phyloP scores from a whole-genome alignment of 2,888 invertebrate species.

The Perizoma affinitatum region DNA sequence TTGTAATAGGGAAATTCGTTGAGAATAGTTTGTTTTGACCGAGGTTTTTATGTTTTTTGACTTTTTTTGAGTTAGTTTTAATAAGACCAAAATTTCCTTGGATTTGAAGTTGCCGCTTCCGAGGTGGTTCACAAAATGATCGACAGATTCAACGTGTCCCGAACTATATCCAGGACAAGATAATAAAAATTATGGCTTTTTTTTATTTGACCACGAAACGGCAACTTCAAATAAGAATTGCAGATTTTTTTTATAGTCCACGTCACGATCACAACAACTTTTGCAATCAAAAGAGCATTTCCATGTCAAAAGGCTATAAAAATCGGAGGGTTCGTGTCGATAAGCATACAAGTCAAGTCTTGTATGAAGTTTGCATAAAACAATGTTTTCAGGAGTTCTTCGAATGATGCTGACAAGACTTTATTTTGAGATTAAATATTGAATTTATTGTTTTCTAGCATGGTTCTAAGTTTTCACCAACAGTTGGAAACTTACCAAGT shows the following conservation, averaged over 20 bases:
- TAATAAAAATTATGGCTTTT: constrained; percentile 25
- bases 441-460: too few relatives aligned
- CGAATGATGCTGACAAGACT: neutral
- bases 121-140: constrained; percentile 15
- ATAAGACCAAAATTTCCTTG: constrained; percentile 8
- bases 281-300: constrained; percentile 14
- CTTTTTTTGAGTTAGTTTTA: neutral
- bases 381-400: constrained; percentile 4
- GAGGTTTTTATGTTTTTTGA: neutral
- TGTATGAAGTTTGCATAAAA: constrained; percentile 4
- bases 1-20: neutral
- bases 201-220: constrained; percentile 30
- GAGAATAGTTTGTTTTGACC: neutral
- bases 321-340: constrained; percentile 9
- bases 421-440: neutral
- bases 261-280: constrained; percentile 23
- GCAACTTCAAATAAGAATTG: constrained; percentile 29
- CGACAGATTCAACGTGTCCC: constrained; percentile 10
- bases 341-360: constrained; percentile 9
- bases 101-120: constrained; percentile 20
- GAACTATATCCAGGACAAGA: constrained; percentile 1
- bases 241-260: constrained; percentile 27
- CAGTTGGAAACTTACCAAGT: too few relatives aligned
- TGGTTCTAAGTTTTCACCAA: too few relatives aligned
- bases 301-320: constrained; percentile 11